Conservation (phyloP, 2,888 invertebrate genomes). For the Dicyrtomina minuta region DNA sequence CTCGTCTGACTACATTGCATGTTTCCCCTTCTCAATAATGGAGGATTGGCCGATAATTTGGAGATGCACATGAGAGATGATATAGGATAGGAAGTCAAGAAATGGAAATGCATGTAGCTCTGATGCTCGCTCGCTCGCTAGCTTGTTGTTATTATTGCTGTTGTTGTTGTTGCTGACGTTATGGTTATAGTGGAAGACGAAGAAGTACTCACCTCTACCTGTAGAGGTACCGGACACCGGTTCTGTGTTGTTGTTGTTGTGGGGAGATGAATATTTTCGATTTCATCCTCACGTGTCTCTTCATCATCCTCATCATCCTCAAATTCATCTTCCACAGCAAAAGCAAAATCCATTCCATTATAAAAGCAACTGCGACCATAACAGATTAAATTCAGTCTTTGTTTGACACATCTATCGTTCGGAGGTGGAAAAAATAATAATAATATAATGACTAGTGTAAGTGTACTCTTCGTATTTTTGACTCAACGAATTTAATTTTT, state of each 20-base stretch:
- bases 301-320: neutral
- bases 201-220: conserved; percentile 9
- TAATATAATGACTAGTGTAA: conserved; percentile 38
- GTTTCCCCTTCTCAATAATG: neutral
- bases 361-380: conserved; percentile 40
- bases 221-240: conserved; percentile 20
- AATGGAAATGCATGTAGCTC: neutral
- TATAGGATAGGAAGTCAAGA: neutral
- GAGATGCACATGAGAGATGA: neutral
- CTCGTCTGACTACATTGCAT: neutral
- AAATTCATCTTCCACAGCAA: neutral
- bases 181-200: neutral
- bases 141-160: neutral
- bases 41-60: neutral
- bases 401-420: conserved; percentile 17
- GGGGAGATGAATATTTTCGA: neutral
- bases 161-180: neutral
- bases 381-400: conserved; percentile 37
- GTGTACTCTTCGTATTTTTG: conserved; percentile 10
- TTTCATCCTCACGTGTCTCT: conserved; percentile 20
- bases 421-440: conserved; percentile 25
- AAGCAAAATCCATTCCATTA: conserved; percentile 36
- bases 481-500: too few relatives aligned
- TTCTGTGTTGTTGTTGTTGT: too few relatives aligned
- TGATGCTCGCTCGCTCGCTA: neutral